Evolutionary conservation across 2,888 invertebrate species (phyloP).

Genomic region (Drosophila cracens): DNA sequence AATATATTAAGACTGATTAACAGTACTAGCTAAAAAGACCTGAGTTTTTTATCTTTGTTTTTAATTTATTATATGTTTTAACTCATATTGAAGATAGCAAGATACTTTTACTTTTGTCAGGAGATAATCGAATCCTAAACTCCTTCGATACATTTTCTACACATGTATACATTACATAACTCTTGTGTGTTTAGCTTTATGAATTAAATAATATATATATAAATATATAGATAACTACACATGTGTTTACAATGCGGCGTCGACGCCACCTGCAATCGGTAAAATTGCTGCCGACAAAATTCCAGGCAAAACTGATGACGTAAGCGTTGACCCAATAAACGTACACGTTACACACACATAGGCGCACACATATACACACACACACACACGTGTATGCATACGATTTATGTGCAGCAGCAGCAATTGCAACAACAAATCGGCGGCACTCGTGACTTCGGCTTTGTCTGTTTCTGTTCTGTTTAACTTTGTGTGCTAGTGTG

Average conservation of each 20-base stretch:
- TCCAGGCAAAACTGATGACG: conserved; percentile 78
- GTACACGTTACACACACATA: conserved; percentile 20
- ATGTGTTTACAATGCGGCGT: not conserved
- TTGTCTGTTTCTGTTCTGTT: conserved; percentile 75
- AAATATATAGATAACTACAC: not conserved
- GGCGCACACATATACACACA: conserved; percentile 6
- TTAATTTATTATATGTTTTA: not conserved
- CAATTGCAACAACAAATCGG: conserved; percentile 50
- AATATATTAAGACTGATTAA: not conserved
- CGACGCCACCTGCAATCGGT: conserved; percentile 52
- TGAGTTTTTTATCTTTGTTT: not conserved
- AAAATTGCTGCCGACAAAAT: conserved; percentile 51
- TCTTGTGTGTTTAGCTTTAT: conserved; percentile 36
- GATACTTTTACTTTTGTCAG: not conserved
- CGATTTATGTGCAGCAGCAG: conserved; percentile 71
- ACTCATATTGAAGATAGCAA: not conserved
- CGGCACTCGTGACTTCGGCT: conserved; percentile 79
- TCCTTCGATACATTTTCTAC: not conserved
- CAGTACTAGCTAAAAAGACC: not conserved
- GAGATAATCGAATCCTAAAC: not conserved
- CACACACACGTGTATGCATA: conserved; percentile 44
- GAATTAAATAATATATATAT: conserved; percentile 37
- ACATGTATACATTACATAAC: conserved; percentile 30
- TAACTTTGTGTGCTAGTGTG: conserved; percentile 38
- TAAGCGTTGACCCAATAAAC: conserved; percentile 79